Evolutionary conservation across 2,888 invertebrate species (phyloP), one percentile per base, ranked within the genome.

Genomic region (Orchesella flavescens): DNA sequence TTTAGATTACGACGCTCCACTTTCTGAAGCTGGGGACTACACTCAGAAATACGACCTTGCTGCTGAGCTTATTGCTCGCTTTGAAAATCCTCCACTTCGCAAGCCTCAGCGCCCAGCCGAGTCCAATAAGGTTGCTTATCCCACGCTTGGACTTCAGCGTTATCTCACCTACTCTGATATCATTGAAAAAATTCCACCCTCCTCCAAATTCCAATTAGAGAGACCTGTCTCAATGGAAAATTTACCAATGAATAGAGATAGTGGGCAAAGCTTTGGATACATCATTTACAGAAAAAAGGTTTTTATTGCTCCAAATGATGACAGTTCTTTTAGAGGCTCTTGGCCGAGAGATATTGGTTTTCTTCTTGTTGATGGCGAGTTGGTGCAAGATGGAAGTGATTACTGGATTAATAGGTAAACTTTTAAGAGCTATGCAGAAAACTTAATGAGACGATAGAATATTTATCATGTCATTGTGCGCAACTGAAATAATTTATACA

Each of bases 201-300:
- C 71, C 1, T 79, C 85, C 1, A 84, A 80, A 72, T 84, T 86
- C 23, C 63, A 65, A 7, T 9, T 76, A 17, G 72, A 79, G 10
- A 76, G 19, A 12, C 82, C 87, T 0, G 71, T 88, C 4, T 87
- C 89, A 17, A 89, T 89, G 88, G 89, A 89, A 85, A 85, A 87
- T 12, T 84, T 89, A 24, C 86, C 86, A 0, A 88, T 89, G 81
- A 88, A 88, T 68, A 80, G 80, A 49, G 87, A 90, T 86, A 90
- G 90, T 24, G 92, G 92, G 0, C 93, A 93, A 89, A 91, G 91
- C 73, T 92, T 91, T 87, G 93, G 93, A 0, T 93, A 92, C 87
- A 90, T 92, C 21, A 87, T 92, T 49, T 93, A 93, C 89, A 87
- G 91, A 24, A 91, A 91, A 84, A 86, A 84, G 19, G 81, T 78